Base-by-base conservation (phyloP, 2,797 vertebrate species). In the Poecilia gillii region DNA sequence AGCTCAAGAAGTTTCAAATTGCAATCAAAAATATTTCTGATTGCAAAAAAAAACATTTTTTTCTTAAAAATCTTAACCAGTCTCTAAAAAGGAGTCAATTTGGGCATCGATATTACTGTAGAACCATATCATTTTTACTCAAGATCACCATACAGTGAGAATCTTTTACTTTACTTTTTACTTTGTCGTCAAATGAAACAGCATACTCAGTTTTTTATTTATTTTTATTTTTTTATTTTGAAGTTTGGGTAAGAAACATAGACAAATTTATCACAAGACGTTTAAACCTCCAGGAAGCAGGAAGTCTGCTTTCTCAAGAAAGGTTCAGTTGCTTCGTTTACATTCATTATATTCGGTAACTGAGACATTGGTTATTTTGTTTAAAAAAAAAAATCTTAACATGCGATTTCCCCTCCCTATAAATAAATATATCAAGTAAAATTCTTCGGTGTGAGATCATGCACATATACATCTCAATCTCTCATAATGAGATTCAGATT, bases 401-500 rank as follows among this genome's bases (percentile, higher is more conserved):
- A 14, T 14, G 23, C 2, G 0, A n/a, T 12, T 14, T n/a, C 8
- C 9, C 8, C 5, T 25, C 23, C 0, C 39, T 43, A 41, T 25
- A 70, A 43, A 70, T 70, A 13, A n/a, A 70, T 70, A 70, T n/a
- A 70, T 70, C 39, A 70, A n/a, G 41, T 43, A 43, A 6, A 43
- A 13, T 70, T 43, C 9, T 43, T 70, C 9, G 14, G 66, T 14
- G 23, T 70, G 23, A n/a, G 39, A n/a, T 43, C 12, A 13, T 57
- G 49, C 71, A 75, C 36, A 84, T 59, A n/a, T 72, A 47, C 51
- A 76, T 76, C 51, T 75, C 70, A 78, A 83, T 45, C 72, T 88
- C 80, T 87, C 79, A 84, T 89, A 91, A 91, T 84, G 78, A 80
- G 43, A 84, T 84, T 83, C 77, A 87, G 88, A 93, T 84, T 88